Percentiles rank a stretch among this genome's conserved stretches.
phyloP scores from a whole-genome alignment of 2,113 vertebrate genomes.

The Psittacus erithacus region DNA sequence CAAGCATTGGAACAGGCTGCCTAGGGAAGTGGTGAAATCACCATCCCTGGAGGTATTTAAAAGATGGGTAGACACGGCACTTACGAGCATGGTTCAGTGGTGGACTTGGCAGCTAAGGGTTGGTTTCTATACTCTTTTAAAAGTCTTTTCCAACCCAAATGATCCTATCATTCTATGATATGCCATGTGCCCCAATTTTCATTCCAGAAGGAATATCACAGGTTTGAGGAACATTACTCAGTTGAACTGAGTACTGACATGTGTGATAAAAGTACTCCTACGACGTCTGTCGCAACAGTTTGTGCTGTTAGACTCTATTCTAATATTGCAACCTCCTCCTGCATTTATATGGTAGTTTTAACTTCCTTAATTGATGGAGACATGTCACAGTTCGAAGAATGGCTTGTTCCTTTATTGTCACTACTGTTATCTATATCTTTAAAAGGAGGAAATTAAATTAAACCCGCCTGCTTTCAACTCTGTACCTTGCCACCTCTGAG shows the following conservation, averaged over 20 bases:
- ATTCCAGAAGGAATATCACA: neutral
- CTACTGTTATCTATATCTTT: neutral
- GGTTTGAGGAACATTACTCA: neutral
- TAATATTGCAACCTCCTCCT: neutral
- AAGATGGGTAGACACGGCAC: fast-evolving
- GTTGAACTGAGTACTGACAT: neutral
- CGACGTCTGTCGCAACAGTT: neutral
- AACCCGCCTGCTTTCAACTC: neutral
- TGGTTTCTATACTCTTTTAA: neutral
- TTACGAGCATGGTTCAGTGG: neutral
- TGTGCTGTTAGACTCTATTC: neutral
- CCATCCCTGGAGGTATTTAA: neutral
- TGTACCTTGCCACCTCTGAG: neutral
- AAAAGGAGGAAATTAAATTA: neutral
- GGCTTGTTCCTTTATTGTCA: neutral
- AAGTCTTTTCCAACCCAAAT: neutral
- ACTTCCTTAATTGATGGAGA: neutral
- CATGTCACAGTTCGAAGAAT: neutral
- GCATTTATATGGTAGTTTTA: neutral
- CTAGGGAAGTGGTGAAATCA: neutral
- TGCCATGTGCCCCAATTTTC: neutral
- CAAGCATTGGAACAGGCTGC: neutral
- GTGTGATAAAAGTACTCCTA: neutral
- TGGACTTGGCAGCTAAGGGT: neutral
- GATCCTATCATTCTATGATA: neutral